Base-by-base conservation (phyloP, 2,888 invertebrate species). In the Melinopterus prodromus region DNA sequence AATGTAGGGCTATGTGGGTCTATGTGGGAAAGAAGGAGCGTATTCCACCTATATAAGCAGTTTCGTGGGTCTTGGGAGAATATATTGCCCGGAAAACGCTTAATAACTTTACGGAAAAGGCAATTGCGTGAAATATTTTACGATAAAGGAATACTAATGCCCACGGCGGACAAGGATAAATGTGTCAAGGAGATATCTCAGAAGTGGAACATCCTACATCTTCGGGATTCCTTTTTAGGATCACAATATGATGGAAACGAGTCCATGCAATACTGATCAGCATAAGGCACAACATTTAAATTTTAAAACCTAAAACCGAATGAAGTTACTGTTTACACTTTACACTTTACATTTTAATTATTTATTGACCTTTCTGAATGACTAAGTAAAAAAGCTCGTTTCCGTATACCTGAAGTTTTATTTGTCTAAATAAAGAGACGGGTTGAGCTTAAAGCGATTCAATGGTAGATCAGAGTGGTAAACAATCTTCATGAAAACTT, bases 61-160 rank as follows among this genome's bases (percentile, higher is more conserved):
- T 12, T 53, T 53, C 53, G 0, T 7, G 53, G 53, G 12, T 53
- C 53, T 53, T 12, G 9, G 53, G 53, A 53, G 53, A 79, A 72
- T 77, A 70, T 74, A 79, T 79, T 70, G 79, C 14, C 74, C 77
- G 79, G 79, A 79, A 79, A 79, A 79, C 77, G 79, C 79, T 77
- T 77, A 77, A 77, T 74, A 79, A 74, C 77, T 77, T 79, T 77
- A 72, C 36, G 82, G 79, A 81, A 82, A 82, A 78, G 53, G 79
- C 82, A 81, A 81, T 82, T 82, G 80, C 78, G 81, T 77, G 82
- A 81, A 80, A 81, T 78, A 80, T 78, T 78, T 80, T 80, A 82
- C 80, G 81, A 82, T 82, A 82, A 82, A 82, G 81, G 53, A 53
- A 53, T 53, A 53, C 53, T 53, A 53, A 53, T 53, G 53, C 53